phyloP scores from a whole-genome alignment of 2,113 vertebrate genomes.

The Leptobrachium leishanense region DNA sequence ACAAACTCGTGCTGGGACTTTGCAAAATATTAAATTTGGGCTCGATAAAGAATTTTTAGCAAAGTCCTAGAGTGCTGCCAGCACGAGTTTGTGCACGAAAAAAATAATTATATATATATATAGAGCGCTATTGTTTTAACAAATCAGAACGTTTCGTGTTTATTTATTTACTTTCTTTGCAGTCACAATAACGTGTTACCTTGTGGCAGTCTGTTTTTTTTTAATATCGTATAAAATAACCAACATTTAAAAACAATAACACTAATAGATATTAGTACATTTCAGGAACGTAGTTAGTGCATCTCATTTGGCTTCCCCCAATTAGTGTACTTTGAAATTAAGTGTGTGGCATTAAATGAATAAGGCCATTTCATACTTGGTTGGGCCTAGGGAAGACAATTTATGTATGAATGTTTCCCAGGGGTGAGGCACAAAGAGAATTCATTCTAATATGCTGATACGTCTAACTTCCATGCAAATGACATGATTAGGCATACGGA shows the following conservation, averaged over 20 bases:
- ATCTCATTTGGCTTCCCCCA: constrained; percentile 71
- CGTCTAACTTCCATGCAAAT: constrained; percentile 61
- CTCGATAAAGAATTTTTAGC: no score
- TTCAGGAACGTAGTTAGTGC: constrained; percentile 66
- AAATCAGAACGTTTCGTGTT: no score
- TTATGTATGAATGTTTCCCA: constrained; percentile 60
- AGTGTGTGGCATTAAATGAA: constrained; percentile 77
- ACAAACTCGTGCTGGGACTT: no score
- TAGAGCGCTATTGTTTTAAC: no score
- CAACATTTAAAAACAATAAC: constrained; percentile 49
- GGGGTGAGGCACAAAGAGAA: constrained; percentile 58
- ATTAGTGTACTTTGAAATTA: constrained; percentile 72
- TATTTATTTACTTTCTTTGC: no score
- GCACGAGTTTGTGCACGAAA: no score
- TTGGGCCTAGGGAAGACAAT: constrained; percentile 64
- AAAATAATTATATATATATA: no score
- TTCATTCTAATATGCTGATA: constrained; percentile 57
- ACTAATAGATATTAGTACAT: constrained; percentile 60
- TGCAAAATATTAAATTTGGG: no score
- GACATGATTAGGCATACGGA: constrained; percentile 61
- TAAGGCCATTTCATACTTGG: constrained; percentile 75
- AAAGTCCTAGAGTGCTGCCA: no score
- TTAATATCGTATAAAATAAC: no score
- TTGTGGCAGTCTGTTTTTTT: constrained; percentile 40
- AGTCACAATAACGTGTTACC: neutral